Conservation (phyloP, 2,113 vertebrate genomes). For the Garra rufa region DNA sequence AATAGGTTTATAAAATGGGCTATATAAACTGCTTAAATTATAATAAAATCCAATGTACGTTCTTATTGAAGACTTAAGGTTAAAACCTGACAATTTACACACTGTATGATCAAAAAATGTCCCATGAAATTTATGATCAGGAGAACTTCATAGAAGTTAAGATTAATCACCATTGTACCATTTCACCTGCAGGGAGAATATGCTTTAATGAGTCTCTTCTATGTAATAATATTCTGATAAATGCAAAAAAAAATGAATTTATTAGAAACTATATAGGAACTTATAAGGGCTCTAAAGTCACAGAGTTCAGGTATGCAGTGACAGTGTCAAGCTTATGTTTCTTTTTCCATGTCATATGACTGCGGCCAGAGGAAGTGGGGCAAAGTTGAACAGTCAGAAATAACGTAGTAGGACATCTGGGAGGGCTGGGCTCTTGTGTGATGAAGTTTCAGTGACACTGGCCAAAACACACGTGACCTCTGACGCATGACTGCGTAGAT, state of each 20-base stretch:
- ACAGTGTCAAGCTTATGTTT: constrained; percentile 58
- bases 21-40: not conserved
- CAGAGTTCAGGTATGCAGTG: constrained; percentile 16
- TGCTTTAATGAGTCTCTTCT: not conserved
- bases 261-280: not conserved
- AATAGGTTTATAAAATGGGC: no score
- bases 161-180: not conserved
- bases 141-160: not conserved
- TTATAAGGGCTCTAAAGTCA: not conserved
- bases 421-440: constrained; percentile 62
- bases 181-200: not conserved
- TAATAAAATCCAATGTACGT: not conserved
- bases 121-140: not conserved
- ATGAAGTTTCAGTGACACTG: constrained; percentile 57
- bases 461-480: constrained; percentile 71
- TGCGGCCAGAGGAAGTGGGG: constrained; percentile 71
- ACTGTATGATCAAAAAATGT: not conserved
- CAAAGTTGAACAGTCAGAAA: constrained; percentile 80
- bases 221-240: not conserved
- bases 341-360: constrained; percentile 81
- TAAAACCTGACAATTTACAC: not conserved
- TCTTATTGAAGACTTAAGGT: not conserved
- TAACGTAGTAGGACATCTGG: constrained; percentile 62
- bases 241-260: not conserved
- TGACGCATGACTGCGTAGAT: not conserved